phyloP scores from a whole-genome alignment of 2,113 vertebrate species.

The Falco punctatus region DNA sequence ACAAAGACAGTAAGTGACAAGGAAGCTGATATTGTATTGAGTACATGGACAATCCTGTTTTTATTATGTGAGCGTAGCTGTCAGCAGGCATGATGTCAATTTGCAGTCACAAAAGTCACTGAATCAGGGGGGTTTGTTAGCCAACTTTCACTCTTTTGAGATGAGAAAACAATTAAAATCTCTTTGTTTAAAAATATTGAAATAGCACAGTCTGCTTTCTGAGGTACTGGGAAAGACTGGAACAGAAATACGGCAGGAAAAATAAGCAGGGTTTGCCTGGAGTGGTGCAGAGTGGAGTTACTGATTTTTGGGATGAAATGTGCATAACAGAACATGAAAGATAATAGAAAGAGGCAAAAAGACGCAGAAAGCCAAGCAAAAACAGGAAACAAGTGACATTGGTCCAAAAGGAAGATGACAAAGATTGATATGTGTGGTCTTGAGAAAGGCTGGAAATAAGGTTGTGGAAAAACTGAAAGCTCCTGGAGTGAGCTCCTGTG shows the following conservation, averaged over 20 bases:
- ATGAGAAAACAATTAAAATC: background rate
- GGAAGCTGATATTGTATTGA: background rate
- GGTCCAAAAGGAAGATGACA: background rate
- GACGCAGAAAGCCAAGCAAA: background rate
- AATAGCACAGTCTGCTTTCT: background rate
- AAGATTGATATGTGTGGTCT: background rate
- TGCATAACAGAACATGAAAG: background rate
- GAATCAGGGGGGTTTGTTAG: background rate
- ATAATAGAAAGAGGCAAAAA: background rate
- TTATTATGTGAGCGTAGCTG: background rate
- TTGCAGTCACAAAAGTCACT: background rate
- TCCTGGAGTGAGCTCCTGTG: background rate
- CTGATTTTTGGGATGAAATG: background rate
- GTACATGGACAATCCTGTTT: background rate
- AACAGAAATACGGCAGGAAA: background rate
- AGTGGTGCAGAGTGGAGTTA: background rate
- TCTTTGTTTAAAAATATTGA: background rate
- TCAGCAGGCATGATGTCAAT: background rate
- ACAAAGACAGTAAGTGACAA: background rate
- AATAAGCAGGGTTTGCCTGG: background rate
- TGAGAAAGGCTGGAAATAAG: background rate
- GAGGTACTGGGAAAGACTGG: background rate
- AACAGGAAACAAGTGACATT: background rate
- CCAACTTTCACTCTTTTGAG: background rate
- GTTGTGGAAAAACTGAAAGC: background rate